These are phyloP conservation scores for Hypercompe scribonia DNA, from an alignment of 2,888 invertebrate species.

Conservation along the genomic window DNA sequence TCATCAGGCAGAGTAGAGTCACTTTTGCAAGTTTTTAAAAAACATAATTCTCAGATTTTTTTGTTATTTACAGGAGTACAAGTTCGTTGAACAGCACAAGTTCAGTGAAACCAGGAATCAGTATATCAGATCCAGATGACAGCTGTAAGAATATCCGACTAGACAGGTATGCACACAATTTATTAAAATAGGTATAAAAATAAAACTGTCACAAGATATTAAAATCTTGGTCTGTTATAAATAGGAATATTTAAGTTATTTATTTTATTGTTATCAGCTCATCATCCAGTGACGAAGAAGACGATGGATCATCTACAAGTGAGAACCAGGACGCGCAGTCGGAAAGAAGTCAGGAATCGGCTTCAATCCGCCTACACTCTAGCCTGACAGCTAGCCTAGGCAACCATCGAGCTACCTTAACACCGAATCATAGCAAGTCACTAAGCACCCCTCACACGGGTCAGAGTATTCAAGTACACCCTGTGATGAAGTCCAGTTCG, in stretches of 20 bases:
- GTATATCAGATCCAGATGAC: conserved; percentile 88
- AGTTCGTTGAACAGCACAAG: conserved; percentile 72
- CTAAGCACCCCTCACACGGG: conserved; percentile 79
- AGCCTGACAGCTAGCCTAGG: conserved; percentile 60
- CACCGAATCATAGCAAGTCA: conserved; percentile 80
- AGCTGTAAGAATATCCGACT: conserved; percentile 82
- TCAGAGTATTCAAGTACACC: conserved; percentile 76
- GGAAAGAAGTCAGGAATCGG: conserved; percentile 75
- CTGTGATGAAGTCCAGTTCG: conserved; percentile 83
- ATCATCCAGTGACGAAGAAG: conserved; percentile 90
- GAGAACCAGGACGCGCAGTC: conserved; percentile 80
- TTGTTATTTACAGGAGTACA: conserved; percentile 68
- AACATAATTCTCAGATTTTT: neutral
- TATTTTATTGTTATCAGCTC: conserved; percentile 80
- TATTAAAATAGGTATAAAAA: too few species aligned
- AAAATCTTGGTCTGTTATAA: too few species aligned
- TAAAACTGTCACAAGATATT: too few species aligned
- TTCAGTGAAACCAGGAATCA: conserved; percentile 86
- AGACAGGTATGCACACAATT: conserved; percentile 69
- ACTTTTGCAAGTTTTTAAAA: too few species aligned
- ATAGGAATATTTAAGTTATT: too few species aligned
- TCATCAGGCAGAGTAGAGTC: too few species aligned
- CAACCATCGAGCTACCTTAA: conserved; percentile 63
- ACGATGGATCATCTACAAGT: conserved; percentile 83
- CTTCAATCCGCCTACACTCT: conserved; percentile 63